Percentiles rank a stretch among this genome's conserved stretches.
Evolutionary conservation across 2,113 vertebrate species (phyloP).

Genomic region (Eulemur macaco): DNA sequence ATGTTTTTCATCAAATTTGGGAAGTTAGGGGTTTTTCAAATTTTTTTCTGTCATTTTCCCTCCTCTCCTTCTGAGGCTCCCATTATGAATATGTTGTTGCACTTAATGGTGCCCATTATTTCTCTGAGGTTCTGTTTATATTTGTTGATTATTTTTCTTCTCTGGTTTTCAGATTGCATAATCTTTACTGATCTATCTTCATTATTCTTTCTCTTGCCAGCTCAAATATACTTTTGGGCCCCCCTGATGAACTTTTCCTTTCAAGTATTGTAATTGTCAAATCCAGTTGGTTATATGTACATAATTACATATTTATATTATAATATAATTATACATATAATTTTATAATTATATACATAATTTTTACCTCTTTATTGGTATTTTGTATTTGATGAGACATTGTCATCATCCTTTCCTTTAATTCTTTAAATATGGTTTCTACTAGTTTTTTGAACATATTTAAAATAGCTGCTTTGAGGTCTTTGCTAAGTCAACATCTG

Average conservation of each 20-base stretch:
- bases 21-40: background rate
- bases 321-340: background rate
- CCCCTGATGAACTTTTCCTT: background rate
- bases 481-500: background rate
- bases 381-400: background rate
- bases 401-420: background rate
- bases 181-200: background rate
- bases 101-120: background rate
- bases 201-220: background rate
- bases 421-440: background rate
- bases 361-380: background rate
- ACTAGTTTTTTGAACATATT: background rate
- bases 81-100: background rate
- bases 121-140: background rate
- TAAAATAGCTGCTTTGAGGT: background rate
- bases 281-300: background rate
- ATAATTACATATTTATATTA: background rate
- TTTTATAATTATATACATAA: background rate
- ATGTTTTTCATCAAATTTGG: background rate
- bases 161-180: background rate
- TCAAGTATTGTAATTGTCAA: background rate
- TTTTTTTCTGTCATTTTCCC: background rate
- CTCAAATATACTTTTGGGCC: background rate
- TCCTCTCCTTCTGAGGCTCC: background rate
- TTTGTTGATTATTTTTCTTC: background rate